Evolutionary conservation across 1,140 invertebrate genomes (phyloP).

Genomic region (Temnothorax longispinosus): DNA sequence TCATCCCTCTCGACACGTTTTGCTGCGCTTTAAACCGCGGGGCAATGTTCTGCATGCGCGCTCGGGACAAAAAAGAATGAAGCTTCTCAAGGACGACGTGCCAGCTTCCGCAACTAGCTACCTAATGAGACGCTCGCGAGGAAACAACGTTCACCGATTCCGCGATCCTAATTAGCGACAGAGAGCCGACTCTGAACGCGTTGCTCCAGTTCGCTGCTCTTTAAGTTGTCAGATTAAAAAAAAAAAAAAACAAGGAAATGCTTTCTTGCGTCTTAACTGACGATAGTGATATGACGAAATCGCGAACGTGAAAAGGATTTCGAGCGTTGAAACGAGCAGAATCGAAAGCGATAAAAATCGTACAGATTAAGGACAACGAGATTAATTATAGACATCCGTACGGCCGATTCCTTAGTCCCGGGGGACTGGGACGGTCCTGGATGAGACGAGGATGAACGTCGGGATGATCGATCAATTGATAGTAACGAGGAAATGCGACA

Average conservation of each 20-base stretch:
- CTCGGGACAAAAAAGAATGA: neutral
- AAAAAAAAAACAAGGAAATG: neutral
- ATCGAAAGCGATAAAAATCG: constrained; percentile 11
- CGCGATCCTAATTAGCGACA: constrained; percentile 3
- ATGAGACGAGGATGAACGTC: constrained; percentile 9
- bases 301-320: constrained; percentile 12
- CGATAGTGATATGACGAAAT: constrained; percentile 2
- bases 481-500: constrained; percentile 13
- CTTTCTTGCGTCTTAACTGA: neutral
- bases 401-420: neutral
- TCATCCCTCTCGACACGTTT: constrained; percentile 13
- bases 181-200: neutral
- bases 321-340: constrained; percentile 1
- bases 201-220: neutral
- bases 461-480: constrained; percentile 4
- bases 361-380: neutral
- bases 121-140: constrained; percentile 1
- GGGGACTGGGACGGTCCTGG: neutral
- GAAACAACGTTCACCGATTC: neutral
- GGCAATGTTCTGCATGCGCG: neutral
- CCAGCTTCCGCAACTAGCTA: constrained; percentile 37
- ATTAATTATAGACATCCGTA: constrained; percentile 17
- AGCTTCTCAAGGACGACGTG: constrained; percentile 42
- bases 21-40: neutral
- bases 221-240: neutral